Percentiles rank a stretch among this genome's conserved stretches.
Conservation (phyloP, 2,888 invertebrate genomes). For the Psylliodes chrysocephalus region DNA sequence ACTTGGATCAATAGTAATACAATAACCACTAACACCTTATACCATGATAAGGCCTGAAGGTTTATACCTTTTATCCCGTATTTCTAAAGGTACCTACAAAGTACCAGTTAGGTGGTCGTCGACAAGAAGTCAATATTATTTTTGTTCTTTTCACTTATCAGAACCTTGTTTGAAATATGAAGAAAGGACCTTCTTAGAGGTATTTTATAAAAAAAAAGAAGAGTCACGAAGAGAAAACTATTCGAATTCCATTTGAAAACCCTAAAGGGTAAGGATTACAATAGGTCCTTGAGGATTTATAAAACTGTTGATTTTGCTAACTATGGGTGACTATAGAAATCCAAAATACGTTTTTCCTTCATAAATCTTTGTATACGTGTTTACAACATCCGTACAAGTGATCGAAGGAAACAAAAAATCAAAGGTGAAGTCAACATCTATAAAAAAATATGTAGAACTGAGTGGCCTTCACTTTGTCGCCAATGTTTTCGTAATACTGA, state of each 20-base stretch:
- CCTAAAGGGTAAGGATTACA: neutral
- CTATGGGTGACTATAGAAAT: neutral
- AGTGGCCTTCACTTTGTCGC: slow-evolving; percentile 24
- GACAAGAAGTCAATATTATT: neutral
- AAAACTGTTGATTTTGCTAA: neutral
- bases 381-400: neutral
- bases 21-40: no score
- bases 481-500: slow-evolving; percentile 45
- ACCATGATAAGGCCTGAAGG: no score
- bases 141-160: neutral
- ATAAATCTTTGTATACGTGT: neutral
- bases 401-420: neutral
- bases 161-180: neutral
- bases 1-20: no score
- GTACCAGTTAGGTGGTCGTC: neutral
- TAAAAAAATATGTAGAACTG: neutral
- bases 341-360: no score
- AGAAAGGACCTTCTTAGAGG: neutral
- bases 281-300: neutral
- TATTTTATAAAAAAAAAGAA: no score
- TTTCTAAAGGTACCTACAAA: neutral
- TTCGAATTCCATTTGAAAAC: neutral
- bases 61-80: neutral
- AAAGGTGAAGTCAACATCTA: neutral
- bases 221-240: slow-evolving; percentile 1